These are phyloP conservation scores for Hedya salicella DNA, from an alignment of 2,888 invertebrate genomes.

Conservation along the genomic window DNA sequence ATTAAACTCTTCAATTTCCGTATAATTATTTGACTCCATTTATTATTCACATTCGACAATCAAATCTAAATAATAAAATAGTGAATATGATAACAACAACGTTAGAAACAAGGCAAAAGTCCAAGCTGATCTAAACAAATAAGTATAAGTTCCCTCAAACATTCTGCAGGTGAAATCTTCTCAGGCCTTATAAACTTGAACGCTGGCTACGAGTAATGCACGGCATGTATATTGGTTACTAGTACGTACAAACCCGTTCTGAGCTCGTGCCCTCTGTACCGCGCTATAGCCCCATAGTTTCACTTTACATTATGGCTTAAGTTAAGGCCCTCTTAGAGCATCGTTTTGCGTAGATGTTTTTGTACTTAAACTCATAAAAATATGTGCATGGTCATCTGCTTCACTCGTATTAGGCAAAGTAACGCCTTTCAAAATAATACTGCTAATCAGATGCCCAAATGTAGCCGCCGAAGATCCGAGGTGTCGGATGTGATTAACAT, in stretches of 20 bases:
- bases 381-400: too few relatives aligned
- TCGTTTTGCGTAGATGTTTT: constrained; percentile 17
- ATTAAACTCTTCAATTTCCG: too few relatives aligned
- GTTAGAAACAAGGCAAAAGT: neutral
- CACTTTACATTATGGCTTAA: constrained; percentile 63
- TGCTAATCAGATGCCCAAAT: too few relatives aligned
- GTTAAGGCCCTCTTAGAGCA: constrained; percentile 1
- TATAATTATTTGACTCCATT: too few relatives aligned
- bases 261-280: constrained; percentile 74
- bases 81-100: too few relatives aligned
- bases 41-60: too few relatives aligned
- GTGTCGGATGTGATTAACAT: too few relatives aligned
- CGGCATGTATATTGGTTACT: constrained; percentile 82
- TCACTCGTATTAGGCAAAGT: too few relatives aligned
- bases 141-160: constrained; percentile 3
- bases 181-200: constrained; percentile 76
- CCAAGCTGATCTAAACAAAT: neutral
- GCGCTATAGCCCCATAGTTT: constrained; percentile 72
- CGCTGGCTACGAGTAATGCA: constrained; percentile 72
- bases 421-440: too few relatives aligned
- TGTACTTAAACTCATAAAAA: constrained; percentile 6
- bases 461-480: too few relatives aligned
- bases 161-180: constrained; percentile 73
- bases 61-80: too few relatives aligned
- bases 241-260: constrained; percentile 81